Evolutionary conservation across 2,797 vertebrate species (phyloP).

Genomic region (Borostomias antarcticus): DNA sequence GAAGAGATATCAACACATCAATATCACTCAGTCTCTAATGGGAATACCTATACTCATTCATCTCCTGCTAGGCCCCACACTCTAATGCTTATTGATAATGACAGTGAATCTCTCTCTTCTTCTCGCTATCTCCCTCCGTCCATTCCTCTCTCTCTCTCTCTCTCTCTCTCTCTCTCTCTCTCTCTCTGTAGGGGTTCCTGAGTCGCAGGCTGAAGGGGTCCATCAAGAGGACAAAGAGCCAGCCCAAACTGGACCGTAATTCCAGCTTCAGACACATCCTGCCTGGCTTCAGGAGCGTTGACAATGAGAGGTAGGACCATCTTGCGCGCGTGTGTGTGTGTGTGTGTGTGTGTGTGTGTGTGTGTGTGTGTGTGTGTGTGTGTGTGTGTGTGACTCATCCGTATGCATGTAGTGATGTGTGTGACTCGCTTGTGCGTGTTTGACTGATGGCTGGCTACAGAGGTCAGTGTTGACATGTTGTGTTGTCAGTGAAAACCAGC

Average conservation of each 20-base stretch:
- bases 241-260: constrained; percentile 97
- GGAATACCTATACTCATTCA: constrained; percentile 31
- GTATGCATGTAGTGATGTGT: not conserved
- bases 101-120: constrained; percentile 1
- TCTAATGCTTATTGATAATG: not conserved
- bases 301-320: constrained; percentile 91
- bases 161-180: constrained; percentile 19
- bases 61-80: not conserved
- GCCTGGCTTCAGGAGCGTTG: constrained; percentile 91
- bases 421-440: constrained; percentile 27
- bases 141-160: not conserved
- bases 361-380: constrained; percentile 6
- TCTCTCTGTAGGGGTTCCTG: constrained; percentile 87
- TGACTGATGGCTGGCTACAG: constrained; percentile 50
- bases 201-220: constrained; percentile 97
- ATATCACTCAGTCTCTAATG: constrained; percentile 18
- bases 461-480: constrained; percentile 62
- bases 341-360: constrained; percentile 12
- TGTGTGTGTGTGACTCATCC: constrained; percentile 16
- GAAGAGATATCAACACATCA: not conserved
- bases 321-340: not conserved
- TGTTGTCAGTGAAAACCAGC: constrained; percentile 53
- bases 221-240: constrained; percentile 98
- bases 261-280: constrained; percentile 99
- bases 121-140: constrained; percentile 7